Conservation (phyloP, 1,140 invertebrate species). For the Neotoxoptera formosana region DNA sequence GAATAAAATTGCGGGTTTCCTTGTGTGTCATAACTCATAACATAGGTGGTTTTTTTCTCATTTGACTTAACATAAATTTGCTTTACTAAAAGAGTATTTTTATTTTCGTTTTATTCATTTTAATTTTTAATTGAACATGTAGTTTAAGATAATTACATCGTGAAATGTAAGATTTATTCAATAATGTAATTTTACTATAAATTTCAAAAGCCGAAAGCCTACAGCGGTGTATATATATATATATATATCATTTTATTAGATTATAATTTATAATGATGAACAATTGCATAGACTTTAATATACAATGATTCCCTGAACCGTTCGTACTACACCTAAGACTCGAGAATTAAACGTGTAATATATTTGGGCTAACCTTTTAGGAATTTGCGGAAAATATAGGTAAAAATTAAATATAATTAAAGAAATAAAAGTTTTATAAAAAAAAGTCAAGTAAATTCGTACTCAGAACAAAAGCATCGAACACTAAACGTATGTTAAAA, state of each 20-base stretch:
- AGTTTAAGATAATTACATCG: not conserved
- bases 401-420: not conserved
- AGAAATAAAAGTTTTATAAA: not conserved
- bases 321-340: not conserved
- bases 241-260: not conserved
- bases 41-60: not conserved
- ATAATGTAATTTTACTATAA: not conserved
- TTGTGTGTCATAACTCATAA: not conserved
- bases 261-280: not conserved
- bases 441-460: not conserved
- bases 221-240: too few species aligned
- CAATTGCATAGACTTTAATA: not conserved
- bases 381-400: not conserved
- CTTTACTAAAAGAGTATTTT: not conserved
- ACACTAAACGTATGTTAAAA: not conserved
- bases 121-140: not conserved
- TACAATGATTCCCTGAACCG: not conserved
- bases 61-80: not conserved
- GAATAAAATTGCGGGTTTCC: not conserved
- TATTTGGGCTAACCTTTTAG: too few species aligned
- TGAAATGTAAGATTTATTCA: not conserved
- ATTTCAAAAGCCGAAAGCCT: not conserved
- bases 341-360: not conserved
- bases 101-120: not conserved
- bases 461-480: not conserved